Evolutionary conservation across 2,113 vertebrate genomes (phyloP).

Genomic region (Perccottus glenii): DNA sequence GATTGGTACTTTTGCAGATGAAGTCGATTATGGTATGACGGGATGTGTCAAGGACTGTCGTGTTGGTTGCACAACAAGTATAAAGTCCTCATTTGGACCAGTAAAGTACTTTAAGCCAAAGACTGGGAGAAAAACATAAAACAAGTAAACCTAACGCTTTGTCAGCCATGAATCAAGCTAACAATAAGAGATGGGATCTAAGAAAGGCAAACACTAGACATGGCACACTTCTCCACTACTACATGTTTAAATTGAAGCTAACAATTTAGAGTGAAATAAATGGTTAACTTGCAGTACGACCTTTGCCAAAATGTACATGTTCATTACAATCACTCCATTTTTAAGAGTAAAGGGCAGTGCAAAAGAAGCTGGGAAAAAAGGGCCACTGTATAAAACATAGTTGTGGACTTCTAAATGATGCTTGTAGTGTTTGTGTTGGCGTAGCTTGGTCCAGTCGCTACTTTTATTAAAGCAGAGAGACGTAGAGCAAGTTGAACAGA

Average conservation of each 20-base stretch:
- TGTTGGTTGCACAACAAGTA: slow-evolving; percentile 8
- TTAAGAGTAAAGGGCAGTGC: slow-evolving; percentile 28
- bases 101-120: slow-evolving; percentile 3
- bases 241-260: background rate
- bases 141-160: too few species aligned
- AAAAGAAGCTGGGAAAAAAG: slow-evolving; percentile 45
- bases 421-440: slow-evolving; percentile 68
- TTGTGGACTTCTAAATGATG: slow-evolving; percentile 64
- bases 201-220: background rate
- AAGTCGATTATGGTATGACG: slow-evolving; percentile 20
- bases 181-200: background rate
- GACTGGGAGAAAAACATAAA: background rate
- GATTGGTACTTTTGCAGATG: slow-evolving; percentile 30
- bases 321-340: slow-evolving; percentile 16
- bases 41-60: slow-evolving; percentile 35
- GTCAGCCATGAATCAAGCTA: background rate
- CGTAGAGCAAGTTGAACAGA: slow-evolving; percentile 24
- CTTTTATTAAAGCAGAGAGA: slow-evolving; percentile 59
- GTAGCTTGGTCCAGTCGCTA: slow-evolving; percentile 35
- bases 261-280: background rate
- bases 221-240: background rate
- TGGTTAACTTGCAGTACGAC: background rate
- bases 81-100: slow-evolving; percentile 28
- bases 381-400: slow-evolving; percentile 51
- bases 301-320: slow-evolving; percentile 1